phyloP scores from a whole-genome alignment of 1,140 invertebrate genomes.

The Limonius californicus region DNA sequence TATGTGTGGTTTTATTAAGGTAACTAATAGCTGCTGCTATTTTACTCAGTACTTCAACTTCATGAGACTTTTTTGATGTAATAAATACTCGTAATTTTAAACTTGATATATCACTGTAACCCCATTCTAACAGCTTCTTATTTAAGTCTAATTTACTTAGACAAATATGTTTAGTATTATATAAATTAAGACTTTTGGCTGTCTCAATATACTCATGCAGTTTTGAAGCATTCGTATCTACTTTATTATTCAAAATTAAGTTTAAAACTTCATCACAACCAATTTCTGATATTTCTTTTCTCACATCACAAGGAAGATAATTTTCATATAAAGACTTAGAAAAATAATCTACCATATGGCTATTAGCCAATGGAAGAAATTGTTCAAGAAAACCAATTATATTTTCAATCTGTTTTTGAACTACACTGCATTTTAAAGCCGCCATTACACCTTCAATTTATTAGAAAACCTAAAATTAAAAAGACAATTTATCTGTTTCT shows the following conservation, averaged over 20 bases:
- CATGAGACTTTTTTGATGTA: conserved; percentile 78
- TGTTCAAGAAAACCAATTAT: conserved; percentile 56
- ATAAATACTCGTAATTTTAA: conserved; percentile 60
- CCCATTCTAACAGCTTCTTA: conserved; percentile 45
- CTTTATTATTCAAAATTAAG: conserved; percentile 45
- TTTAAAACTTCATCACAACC: conserved; percentile 46
- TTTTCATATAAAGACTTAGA: conserved; percentile 64
- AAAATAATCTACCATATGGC: conserved; percentile 80
- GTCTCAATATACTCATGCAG: conserved; percentile 41
- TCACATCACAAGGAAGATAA: conserved; percentile 55
- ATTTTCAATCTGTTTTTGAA: conserved; percentile 51
- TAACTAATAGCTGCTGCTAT: conserved; percentile 40
- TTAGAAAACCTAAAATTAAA: conserved; percentile 40
- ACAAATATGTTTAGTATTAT: conserved; percentile 47
- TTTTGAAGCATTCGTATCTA: conserved; percentile 19
- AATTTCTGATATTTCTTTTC: conserved; percentile 50
- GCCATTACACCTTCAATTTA: not conserved
- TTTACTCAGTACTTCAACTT: conserved; percentile 61
- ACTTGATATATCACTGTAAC: conserved; percentile 26
- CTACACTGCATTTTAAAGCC: not conserved
- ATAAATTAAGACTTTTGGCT: conserved; percentile 42
- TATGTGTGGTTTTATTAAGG: conserved; percentile 46
- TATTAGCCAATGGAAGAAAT: conserved; percentile 62
- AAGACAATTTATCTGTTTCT: conserved; percentile 52
- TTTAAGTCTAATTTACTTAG: conserved; percentile 44